Conservation (phyloP, 2,888 invertebrate genomes). For the Epinotia ramella region DNA sequence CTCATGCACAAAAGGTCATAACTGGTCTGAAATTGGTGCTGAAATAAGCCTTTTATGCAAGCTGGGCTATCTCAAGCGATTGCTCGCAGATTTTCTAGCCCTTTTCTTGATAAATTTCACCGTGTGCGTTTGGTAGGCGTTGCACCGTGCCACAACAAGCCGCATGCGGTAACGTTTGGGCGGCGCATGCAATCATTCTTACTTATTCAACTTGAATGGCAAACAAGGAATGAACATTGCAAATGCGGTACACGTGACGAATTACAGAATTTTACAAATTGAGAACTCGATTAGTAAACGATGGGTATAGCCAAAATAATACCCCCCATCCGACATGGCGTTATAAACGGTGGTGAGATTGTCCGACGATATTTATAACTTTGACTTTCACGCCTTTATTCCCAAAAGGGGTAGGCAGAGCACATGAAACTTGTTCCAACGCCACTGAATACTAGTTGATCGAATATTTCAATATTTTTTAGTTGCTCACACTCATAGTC, state of each 20-base stretch:
- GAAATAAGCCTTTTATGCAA: not conserved
- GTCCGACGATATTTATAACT: too few species aligned
- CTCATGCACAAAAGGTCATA: slow-evolving; percentile 1
- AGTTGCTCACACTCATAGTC: not conserved
- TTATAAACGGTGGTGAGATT: too few species aligned
- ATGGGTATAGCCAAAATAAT: too few species aligned
- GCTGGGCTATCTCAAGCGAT: slow-evolving; percentile 34
- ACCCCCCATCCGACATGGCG: too few species aligned
- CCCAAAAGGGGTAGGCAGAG: too few species aligned
- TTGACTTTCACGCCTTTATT: too few species aligned
- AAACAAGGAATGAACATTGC: too few species aligned
- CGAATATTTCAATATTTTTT: not conserved
- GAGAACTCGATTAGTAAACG: too few species aligned
- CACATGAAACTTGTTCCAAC: too few species aligned
- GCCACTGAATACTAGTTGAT: too few species aligned
- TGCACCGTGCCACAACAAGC: slow-evolving; percentile 1
- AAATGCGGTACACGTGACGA: too few species aligned
- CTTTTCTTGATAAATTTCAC: slow-evolving; percentile 39
- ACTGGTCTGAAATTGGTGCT: not conserved
- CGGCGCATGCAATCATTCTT: not conserved
- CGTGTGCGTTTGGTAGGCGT: slow-evolving; percentile 14
- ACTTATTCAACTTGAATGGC: not conserved
- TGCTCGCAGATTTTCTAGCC: slow-evolving; percentile 39
- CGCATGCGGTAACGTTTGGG: slow-evolving; percentile 5
- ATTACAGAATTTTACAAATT: too few species aligned